Evolutionary conservation across 1,140 invertebrate genomes (phyloP), one percentile per base, ranked within the genome.

Genomic region (Calycopis cecrops): DNA sequence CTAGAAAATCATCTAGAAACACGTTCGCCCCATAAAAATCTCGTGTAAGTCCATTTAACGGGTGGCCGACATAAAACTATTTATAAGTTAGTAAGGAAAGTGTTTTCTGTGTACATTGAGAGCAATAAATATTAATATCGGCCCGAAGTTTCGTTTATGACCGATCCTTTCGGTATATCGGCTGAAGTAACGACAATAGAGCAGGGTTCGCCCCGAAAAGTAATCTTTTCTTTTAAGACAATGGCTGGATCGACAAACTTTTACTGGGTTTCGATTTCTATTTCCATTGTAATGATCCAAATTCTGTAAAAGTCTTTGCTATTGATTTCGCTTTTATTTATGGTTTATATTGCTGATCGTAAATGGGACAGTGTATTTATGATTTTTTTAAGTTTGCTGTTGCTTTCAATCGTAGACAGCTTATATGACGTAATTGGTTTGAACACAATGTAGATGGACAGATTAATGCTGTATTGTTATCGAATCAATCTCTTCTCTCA

Each of bases 111-210:
- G 69, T 70, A 76, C 67, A 71, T 67, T 70, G 60, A 55, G 63
- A 69, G 74, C 66, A 76, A 78, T 86, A 82, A 84, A 83, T 83
- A 81, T 81, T 84, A 83, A 82, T 84, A 82, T 77, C 57, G 60
- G 60, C 58, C 65, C 60, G 59, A 67, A 67, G 40, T 67, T 67
- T 63, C 57, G 52, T 77, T 75, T 81, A 76, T 71, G 72, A 73
- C 63, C 63, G 54, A 62, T 73, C 57, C 60, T 71, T 54, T 70
- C 54, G 66, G 55, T 56, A 63, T 63, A 65, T 60, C 57, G 56
- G 55, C n/a, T 37, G 60, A 35, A 34, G 38, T 38, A 53, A 53
- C 10, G 37, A 28, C 64, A 69, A 65, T 68, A 48, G 62, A 38
- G 60, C 42, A 53, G 49, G 50, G 52, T 44, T 64, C 69, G 35